Evolutionary conservation across 2,113 vertebrate species (phyloP).

Genomic region (Capreolus pygargus): DNA sequence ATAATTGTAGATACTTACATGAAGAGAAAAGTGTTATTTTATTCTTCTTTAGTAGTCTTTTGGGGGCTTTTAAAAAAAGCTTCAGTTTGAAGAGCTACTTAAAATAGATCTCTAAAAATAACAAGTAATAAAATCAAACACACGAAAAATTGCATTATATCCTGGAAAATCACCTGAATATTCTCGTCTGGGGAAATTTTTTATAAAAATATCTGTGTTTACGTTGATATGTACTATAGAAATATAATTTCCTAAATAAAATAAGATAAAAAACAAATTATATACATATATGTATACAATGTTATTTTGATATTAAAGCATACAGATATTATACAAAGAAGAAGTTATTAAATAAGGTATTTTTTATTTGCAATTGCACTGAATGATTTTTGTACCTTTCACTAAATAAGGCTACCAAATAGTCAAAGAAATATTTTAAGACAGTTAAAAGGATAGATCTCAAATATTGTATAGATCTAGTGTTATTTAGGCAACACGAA

Average conservation of each 20-base stretch:
- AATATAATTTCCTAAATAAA: background rate
- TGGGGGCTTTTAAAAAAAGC: background rate
- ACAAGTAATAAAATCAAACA: background rate
- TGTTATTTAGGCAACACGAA: background rate
- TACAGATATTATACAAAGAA: background rate
- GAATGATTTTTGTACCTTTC: background rate
- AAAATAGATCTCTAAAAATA: conserved; percentile 22
- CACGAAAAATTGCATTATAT: background rate
- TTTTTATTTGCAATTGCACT: background rate
- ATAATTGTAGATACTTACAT: conserved; percentile 9
- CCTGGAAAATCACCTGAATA: background rate
- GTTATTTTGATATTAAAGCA: background rate
- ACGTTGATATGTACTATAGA: background rate
- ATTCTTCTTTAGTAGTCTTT: background rate
- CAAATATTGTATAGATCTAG: background rate
- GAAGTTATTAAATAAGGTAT: background rate
- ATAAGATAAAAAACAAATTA: background rate
- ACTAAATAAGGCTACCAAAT: background rate
- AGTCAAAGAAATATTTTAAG: background rate
- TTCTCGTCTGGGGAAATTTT: background rate
- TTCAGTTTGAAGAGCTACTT: conserved; percentile 2
- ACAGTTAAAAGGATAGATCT: background rate
- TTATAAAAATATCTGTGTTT: conserved; percentile 21
- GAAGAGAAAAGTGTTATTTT: conserved; percentile 42
- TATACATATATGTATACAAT: background rate